These are phyloP conservation scores for Nineta flava DNA, from an alignment of 2,888 invertebrate genomes.

Conservation along the genomic window DNA sequence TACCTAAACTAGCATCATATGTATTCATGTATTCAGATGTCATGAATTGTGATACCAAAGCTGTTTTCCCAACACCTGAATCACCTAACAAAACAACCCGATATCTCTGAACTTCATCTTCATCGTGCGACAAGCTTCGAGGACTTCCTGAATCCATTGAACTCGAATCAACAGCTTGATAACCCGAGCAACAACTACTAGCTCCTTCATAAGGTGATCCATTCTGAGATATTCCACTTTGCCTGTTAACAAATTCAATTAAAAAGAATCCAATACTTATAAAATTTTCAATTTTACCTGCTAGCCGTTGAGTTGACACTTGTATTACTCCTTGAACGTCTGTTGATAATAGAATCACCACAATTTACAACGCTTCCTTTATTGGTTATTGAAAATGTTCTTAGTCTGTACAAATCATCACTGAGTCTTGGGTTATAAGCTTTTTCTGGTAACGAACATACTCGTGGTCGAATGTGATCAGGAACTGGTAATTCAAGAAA, in stretches of 20 bases:
- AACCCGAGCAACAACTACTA: slow-evolving; percentile 71
- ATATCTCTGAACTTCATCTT: slow-evolving; percentile 55
- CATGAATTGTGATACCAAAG: slow-evolving; percentile 84
- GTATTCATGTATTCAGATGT: slow-evolving; percentile 93
- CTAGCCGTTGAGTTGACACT: slow-evolving; percentile 75
- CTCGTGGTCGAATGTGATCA: slow-evolving; percentile 67
- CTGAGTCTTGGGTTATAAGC: slow-evolving; percentile 71
- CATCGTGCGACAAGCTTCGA: slow-evolving; percentile 34
- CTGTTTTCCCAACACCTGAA: slow-evolving; percentile 80
- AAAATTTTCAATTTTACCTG: slow-evolving; percentile 35
- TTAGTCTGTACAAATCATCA: slow-evolving; percentile 68
- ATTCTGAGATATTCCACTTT: slow-evolving; percentile 50
- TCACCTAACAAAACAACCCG: slow-evolving; percentile 73
- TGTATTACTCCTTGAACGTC: slow-evolving; percentile 72
- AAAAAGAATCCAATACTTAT: neutral
- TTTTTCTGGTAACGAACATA: slow-evolving; percentile 73
- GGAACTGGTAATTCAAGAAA: slow-evolving; percentile 77
- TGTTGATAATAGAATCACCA: slow-evolving; percentile 75
- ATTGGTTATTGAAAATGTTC: slow-evolving; percentile 76
- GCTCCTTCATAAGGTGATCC: slow-evolving; percentile 67
- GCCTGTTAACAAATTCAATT: slow-evolving; percentile 30
- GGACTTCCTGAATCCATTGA: slow-evolving; percentile 45
- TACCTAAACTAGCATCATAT: slow-evolving; percentile 80
- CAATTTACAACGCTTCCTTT: slow-evolving; percentile 81
- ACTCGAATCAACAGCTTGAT: slow-evolving; percentile 60